Percentiles rank a stretch among this genome's conserved stretches.
Evolutionary conservation across 2,797 vertebrate species (phyloP).

Genomic region (Anisognathus igniventris): DNA sequence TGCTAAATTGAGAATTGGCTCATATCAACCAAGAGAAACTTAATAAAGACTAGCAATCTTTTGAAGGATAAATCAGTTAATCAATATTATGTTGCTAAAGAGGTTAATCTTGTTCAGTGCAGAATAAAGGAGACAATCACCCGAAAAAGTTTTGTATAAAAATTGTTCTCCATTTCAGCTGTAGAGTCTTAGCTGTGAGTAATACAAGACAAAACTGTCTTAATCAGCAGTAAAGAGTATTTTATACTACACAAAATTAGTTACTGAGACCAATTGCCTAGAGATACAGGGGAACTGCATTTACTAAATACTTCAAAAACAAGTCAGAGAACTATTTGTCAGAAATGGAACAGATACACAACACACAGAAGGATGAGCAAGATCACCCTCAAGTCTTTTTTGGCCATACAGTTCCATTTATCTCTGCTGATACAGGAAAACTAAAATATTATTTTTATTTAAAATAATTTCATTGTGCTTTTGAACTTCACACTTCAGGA

Average conservation of each 20-base stretch:
- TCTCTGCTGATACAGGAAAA: not conserved
- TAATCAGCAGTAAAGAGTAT: not conserved
- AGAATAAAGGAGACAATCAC: not conserved
- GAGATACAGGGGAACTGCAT: not conserved
- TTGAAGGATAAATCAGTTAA: not conserved
- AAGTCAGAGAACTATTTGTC: not conserved
- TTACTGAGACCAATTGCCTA: not conserved
- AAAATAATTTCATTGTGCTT: not conserved
- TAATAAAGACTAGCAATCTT: not conserved
- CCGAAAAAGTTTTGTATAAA: not conserved
- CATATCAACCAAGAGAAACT: not conserved
- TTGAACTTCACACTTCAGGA: not conserved
- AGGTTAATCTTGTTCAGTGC: not conserved
- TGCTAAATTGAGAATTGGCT: not conserved
- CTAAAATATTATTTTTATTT: not conserved
- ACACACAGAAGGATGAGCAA: not conserved
- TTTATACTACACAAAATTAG: not conserved
- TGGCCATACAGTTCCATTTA: not conserved
- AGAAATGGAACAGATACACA: not conserved
- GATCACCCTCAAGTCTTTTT: not conserved
- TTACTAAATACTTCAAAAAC: not conserved
- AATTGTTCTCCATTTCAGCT: not conserved
- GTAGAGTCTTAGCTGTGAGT: not conserved
- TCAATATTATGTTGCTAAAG: not conserved
- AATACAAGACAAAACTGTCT: not conserved